These are phyloP conservation scores for Chrysomela aeneicollis DNA, from an alignment of 2,888 invertebrate species.

Conservation along the genomic window DNA sequence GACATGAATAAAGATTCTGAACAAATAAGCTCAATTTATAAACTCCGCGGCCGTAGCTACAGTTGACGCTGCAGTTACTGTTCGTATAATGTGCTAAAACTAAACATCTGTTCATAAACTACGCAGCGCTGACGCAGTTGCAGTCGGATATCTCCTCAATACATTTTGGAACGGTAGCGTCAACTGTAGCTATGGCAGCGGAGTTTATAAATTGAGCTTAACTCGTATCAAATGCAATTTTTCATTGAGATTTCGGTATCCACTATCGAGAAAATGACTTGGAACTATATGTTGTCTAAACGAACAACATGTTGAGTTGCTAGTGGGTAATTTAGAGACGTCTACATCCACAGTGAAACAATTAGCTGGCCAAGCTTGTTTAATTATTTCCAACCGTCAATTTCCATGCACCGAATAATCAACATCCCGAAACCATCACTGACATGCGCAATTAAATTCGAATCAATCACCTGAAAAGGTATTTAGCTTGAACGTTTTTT, in stretches of 20 bases:
- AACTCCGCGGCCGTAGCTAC: no score
- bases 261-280: neutral
- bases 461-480: conserved; percentile 17
- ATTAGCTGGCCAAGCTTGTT: neutral
- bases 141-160: no score
- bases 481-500: conserved; percentile 7
- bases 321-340: neutral
- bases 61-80: no score
- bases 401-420: conserved; percentile 15
- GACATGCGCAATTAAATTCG: conserved; percentile 18
- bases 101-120: no score
- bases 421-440: conserved; percentile 13
- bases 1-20: no score
- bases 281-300: neutral
- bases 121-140: no score
- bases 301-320: neutral
- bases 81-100: no score
- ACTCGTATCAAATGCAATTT: no score
- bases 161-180: no score
- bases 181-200: no score
- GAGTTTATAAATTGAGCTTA: no score
- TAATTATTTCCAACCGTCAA: conserved; percentile 11
- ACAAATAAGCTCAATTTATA: no score
- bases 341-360: neutral
- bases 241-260: neutral